A percentile compares a stretch with the other conserved stretches of the same genome.
Conservation (phyloP, 2,797 vertebrate species). For the Nyctalus aviator region DNA sequence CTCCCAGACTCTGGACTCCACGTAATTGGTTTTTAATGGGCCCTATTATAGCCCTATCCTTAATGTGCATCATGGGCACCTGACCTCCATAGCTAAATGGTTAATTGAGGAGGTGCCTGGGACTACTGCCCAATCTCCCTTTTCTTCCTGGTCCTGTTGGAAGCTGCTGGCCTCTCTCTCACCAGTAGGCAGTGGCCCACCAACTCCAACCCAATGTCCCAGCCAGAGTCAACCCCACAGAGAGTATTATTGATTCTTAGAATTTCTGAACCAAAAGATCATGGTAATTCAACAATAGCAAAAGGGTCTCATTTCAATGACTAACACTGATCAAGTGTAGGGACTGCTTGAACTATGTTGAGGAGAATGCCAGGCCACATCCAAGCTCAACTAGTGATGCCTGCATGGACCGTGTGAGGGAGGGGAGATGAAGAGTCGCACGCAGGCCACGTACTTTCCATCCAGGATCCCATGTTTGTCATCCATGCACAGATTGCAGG, state of each 20-base stretch:
- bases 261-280: constrained; percentile 19
- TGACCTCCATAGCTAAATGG: constrained; percentile 54
- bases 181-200: background rate
- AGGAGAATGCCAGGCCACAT: background rate
- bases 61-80: constrained; percentile 17
- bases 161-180: constrained; percentile 23
- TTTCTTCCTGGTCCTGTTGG: constrained; percentile 50
- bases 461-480: background rate
- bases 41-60: constrained; percentile 46
- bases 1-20: background rate
- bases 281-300: background rate
- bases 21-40: constrained; percentile 78
- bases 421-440: background rate
- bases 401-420: background rate
- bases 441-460: background rate
- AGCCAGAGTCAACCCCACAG: background rate
- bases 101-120: constrained; percentile 57
- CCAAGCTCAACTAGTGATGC: background rate
- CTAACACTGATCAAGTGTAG: background rate
- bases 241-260: background rate
- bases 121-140: constrained; percentile 34
- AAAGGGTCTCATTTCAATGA: background rate
- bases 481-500: background rate
- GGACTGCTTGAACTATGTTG: background rate
- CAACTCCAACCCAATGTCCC: background rate